Percentiles rank a stretch among this genome's conserved stretches.
Conservation (phyloP, 2,888 invertebrate genomes). For the Drosophila antonietae region DNA sequence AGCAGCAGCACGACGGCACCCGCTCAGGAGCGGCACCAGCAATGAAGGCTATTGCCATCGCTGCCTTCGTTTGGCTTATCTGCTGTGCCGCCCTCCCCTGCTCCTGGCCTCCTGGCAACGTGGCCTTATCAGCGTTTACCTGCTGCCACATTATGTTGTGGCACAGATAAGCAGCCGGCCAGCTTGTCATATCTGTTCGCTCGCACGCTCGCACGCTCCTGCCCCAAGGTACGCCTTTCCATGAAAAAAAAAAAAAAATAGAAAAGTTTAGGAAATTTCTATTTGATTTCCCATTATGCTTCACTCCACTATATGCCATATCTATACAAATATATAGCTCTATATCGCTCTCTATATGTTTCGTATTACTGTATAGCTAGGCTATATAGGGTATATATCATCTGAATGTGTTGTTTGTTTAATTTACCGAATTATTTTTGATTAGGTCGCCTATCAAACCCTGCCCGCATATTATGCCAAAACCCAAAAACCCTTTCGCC, state of each 20-base stretch:
- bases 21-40: constrained; percentile 43
- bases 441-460: constrained; percentile 57
- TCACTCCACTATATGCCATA: constrained; percentile 22
- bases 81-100: constrained; percentile 10
- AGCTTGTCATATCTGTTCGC: constrained; percentile 16
- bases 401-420: constrained; percentile 58
- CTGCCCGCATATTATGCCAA: constrained; percentile 10
- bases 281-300: constrained; percentile 74
- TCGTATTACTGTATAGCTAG: constrained; percentile 15
- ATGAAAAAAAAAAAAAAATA: constrained; percentile 19
- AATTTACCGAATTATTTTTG: constrained; percentile 75
- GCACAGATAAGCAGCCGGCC: constrained; percentile 45
- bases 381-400: constrained; percentile 31
- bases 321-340: constrained; percentile 11
- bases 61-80: constrained; percentile 57
- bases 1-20: constrained; percentile 19
- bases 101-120: constrained; percentile 17
- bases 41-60: constrained; percentile 13
- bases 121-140: constrained; percentile 56
- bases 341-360: background rate
- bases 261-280: constrained; percentile 49
- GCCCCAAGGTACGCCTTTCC: constrained; percentile 21
- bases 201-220: constrained; percentile 1
- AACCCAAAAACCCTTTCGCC: constrained; percentile 11
- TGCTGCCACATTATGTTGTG: constrained; percentile 62